These are phyloP conservation scores for Panorpa germanica DNA, from an alignment of 2,888 invertebrate genomes.

Conservation along the genomic window DNA sequence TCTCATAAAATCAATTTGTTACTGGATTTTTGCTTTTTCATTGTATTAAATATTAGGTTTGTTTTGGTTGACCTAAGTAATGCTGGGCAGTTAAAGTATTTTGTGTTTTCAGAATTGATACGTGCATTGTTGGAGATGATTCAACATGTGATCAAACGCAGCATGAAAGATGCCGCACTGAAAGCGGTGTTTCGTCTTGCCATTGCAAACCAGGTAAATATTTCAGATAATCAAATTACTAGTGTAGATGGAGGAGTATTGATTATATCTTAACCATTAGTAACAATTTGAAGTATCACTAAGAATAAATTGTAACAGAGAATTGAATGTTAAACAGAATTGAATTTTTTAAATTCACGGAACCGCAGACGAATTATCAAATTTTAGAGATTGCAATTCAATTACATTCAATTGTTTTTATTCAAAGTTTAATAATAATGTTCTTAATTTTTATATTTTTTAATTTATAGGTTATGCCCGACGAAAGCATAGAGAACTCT, in stretches of 20 bases:
- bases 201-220: constrained; percentile 57
- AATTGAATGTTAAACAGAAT: not conserved
- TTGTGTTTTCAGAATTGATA: too few species aligned
- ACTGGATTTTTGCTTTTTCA: too few species aligned
- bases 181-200: constrained; percentile 71
- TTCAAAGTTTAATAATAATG: constrained; percentile 1
- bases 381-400: not conserved
- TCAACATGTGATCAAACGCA: constrained; percentile 77
- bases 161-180: constrained; percentile 74
- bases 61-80: too few species aligned
- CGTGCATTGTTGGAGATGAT: constrained; percentile 85
- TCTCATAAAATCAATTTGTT: too few species aligned
- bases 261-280: not conserved
- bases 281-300: too few species aligned
- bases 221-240: not conserved
- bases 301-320: too few species aligned
- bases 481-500: constrained; percentile 53
- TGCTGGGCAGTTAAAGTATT: too few species aligned
- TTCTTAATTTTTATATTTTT: constrained; percentile 10
- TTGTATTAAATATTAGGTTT: too few species aligned
- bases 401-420: constrained; percentile 3
- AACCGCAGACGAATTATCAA: not conserved
- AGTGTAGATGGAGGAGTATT: not conserved
- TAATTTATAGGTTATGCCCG: constrained; percentile 34
- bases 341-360: too few species aligned